phyloP scores from a whole-genome alignment of 2,113 vertebrate genomes.

The Caloenas nicobarica region DNA sequence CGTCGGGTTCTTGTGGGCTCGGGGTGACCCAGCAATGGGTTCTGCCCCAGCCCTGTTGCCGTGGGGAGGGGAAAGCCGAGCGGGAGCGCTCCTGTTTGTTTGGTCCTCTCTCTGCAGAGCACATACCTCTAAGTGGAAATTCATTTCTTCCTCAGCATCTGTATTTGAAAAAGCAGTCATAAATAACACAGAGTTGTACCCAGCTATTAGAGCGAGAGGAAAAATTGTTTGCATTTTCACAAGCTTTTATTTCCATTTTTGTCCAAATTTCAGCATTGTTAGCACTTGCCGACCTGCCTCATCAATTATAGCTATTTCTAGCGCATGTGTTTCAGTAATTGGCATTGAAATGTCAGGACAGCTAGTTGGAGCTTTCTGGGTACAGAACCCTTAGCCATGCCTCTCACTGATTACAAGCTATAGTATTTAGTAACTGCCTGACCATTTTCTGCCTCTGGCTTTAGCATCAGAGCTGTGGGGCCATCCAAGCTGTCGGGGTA shows the following conservation, averaged over 20 bases:
- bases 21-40: too few relatives aligned
- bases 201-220: background rate
- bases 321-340: background rate
- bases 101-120: background rate
- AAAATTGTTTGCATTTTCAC: background rate
- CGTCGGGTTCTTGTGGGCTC: accelerated
- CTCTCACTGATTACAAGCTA: background rate
- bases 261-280: background rate
- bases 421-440: background rate
- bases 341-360: background rate
- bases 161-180: background rate
- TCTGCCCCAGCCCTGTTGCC: too few relatives aligned
- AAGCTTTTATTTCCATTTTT: background rate
- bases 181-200: background rate
- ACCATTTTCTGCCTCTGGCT: background rate
- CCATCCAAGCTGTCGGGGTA: background rate
- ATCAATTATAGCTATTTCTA: background rate
- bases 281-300: background rate
- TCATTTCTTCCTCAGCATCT: background rate
- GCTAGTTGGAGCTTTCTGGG: background rate
- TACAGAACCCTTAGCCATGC: background rate
- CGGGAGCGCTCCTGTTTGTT: accelerated
- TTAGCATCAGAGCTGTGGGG: background rate
- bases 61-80: background rate
- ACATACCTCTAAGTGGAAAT: background rate